These are phyloP conservation scores for Coenobita brevimanus DNA, from an alignment of 1,140 invertebrate genomes.

Conservation along the genomic window DNA sequence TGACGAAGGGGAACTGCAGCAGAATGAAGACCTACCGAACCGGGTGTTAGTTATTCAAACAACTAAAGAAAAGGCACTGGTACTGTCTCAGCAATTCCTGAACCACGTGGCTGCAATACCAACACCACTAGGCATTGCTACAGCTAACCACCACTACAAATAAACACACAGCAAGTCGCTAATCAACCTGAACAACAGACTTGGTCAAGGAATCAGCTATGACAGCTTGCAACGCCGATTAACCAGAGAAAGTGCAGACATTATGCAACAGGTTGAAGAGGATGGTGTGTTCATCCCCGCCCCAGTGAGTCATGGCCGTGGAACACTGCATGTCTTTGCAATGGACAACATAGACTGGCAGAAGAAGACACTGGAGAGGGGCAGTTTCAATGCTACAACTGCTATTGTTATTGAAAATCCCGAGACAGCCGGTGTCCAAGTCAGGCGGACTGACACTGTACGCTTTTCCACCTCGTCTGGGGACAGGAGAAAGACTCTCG, in stretches of 20 bases:
- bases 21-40: background rate
- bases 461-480: background rate
- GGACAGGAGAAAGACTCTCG: slow-evolving; percentile 11
- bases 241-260: background rate
- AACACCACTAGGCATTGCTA: slow-evolving; percentile 15
- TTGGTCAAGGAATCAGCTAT: slow-evolving; percentile 8
- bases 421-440: background rate
- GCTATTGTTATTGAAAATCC: background rate
- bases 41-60: background rate
- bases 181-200: slow-evolving; percentile 11
- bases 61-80: slow-evolving; percentile 19
- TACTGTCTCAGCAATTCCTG: slow-evolving; percentile 13
- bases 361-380: slow-evolving; percentile 3
- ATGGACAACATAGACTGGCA: slow-evolving; percentile 8
- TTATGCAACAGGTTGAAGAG: background rate
- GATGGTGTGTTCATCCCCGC: slow-evolving; percentile 7
- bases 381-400: slow-evolving; percentile 1
- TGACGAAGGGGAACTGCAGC: too few species aligned
- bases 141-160: slow-evolving; percentile 9
- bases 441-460: background rate
- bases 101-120: background rate
- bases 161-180: slow-evolving; percentile 23
- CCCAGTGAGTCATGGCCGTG: background rate
- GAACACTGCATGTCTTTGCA: background rate
- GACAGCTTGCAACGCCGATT: slow-evolving; percentile 7